Percentiles rank a stretch among this genome's conserved stretches.
Evolutionary conservation across 2,113 vertebrate species (phyloP).

Genomic region (Actenoides hombroni): DNA sequence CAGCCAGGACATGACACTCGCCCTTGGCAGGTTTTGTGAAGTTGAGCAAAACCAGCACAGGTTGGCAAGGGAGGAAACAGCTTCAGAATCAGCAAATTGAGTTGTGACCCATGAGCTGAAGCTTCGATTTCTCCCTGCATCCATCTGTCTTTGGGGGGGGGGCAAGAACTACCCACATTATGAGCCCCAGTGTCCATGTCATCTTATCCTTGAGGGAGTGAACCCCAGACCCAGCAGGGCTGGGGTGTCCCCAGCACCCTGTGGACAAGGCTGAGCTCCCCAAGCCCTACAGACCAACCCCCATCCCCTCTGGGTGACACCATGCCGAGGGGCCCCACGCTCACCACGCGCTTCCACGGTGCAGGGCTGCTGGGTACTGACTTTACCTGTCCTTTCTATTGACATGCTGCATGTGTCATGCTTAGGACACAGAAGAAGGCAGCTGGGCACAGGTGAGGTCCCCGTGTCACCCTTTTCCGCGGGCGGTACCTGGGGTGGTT

Average conservation of each 20-base stretch:
- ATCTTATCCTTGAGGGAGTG: background rate
- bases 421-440: constrained; percentile 94
- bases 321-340: accelerated
- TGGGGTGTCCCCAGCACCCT: background rate
- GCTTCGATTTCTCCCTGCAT: background rate
- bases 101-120: background rate
- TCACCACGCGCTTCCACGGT: accelerated
- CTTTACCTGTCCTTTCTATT: constrained; percentile 68
- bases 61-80: background rate
- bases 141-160: background rate
- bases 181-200: background rate
- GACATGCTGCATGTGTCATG: constrained; percentile 78
- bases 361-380: constrained; percentile 10
- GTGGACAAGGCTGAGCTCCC: background rate
- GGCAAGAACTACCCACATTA: background rate
- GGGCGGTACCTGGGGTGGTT: background rate
- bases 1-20: background rate
- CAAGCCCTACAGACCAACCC: accelerated
- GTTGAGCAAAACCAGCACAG: background rate
- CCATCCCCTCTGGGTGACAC: background rate
- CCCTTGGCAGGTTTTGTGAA: background rate
- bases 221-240: accelerated
- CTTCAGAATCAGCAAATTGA: background rate
- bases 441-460: constrained; percentile 98
- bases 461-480: accelerated